phyloP scores from a whole-genome alignment of 2,113 vertebrate genomes.

The Forbesichthys papilliferus region DNA sequence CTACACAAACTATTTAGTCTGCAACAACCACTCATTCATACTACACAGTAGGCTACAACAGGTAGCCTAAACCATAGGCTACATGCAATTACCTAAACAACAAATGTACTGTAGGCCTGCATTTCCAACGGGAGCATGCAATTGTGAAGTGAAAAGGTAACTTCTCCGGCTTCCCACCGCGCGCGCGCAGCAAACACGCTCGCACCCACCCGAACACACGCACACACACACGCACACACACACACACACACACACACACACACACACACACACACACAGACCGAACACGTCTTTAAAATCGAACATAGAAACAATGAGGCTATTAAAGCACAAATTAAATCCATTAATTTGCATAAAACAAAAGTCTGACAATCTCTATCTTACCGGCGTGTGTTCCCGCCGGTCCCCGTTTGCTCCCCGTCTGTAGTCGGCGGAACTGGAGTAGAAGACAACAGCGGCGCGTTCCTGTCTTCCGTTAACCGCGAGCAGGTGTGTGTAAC shows the following conservation, averaged over 20 bases:
- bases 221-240: neutral
- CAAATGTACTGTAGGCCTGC: too few relatives aligned
- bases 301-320: neutral
- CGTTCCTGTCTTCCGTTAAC: slow-evolving; percentile 16
- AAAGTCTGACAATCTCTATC: neutral
- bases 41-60: too few relatives aligned
- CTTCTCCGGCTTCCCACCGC: neutral
- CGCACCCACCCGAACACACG: neutral
- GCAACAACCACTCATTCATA: too few relatives aligned
- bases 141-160: too few relatives aligned
- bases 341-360: slow-evolving; percentile 11
- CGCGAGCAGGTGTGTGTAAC: slow-evolving; percentile 26
- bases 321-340: neutral
- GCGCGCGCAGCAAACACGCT: neutral
- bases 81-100: too few relatives aligned
- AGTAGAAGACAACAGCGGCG: slow-evolving; percentile 20
- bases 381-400: neutral
- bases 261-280: neutral
- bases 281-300: neutral
- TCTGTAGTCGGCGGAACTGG: neutral
- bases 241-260: neutral
- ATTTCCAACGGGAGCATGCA: too few relatives aligned
- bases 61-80: too few relatives aligned
- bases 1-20: too few relatives aligned
- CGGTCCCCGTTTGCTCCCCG: neutral